Percentiles rank a stretch among this genome's conserved stretches.
Conservation (phyloP, 2,113 vertebrate genomes). For the Pimephales promelas region DNA sequence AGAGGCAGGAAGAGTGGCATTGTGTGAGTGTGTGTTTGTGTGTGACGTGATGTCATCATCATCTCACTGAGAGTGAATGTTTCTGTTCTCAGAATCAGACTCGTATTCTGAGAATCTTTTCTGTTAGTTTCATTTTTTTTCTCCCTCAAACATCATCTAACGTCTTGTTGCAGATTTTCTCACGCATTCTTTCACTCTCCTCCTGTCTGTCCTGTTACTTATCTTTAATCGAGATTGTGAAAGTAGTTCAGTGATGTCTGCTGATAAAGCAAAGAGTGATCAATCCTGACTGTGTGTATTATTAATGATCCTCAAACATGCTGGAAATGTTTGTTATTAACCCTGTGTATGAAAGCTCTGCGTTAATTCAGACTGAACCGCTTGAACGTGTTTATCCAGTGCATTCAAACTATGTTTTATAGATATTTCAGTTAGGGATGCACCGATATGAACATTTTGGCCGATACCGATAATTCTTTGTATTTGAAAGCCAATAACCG, state of each 20-base stretch:
- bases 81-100: constrained; percentile 31
- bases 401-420: too few relatives aligned
- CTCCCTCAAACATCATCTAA: neutral
- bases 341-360: neutral
- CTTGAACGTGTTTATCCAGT: too few relatives aligned
- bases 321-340: neutral
- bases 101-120: constrained; percentile 20
- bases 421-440: too few relatives aligned
- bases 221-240: neutral
- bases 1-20: constrained; percentile 48
- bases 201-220: constrained; percentile 32
- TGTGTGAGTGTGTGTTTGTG: constrained; percentile 34
- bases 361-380: neutral
- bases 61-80: constrained; percentile 7
- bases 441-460: too few relatives aligned
- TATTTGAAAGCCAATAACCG: too few relatives aligned
- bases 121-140: constrained; percentile 1
- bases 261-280: neutral
- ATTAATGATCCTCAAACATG: constrained; percentile 2
- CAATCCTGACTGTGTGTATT: neutral
- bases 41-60: constrained; percentile 15
- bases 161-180: neutral
- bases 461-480: too few relatives aligned
- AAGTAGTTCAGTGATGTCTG: constrained; percentile 19
- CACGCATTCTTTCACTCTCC: constrained; percentile 25